Evolutionary conservation across 2,797 vertebrate genomes (phyloP), one percentile per base, ranked within the genome.

Genomic region (Pelodytes ibericus): DNA sequence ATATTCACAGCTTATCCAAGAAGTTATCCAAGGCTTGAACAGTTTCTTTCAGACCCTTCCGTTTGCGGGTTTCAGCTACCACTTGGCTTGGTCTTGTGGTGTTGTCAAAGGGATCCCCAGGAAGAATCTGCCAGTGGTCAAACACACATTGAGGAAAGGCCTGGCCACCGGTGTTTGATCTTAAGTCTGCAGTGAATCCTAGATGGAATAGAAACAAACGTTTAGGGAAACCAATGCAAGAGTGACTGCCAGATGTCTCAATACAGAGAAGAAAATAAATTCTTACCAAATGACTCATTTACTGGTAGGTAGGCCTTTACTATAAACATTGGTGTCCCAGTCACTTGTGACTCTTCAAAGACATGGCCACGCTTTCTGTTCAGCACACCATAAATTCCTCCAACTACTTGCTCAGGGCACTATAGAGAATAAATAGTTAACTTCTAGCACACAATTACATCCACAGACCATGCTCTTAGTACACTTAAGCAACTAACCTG

Each of bases 61-160:
- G 18, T 62, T 89, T 87, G 20, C 39, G 24, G 31, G 71, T 90
- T 56, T 88, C 85, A 0, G 81, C 81, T 22, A 89, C 80, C 20
- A 80, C 74, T 77, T 88, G 85, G 58, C 57, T 36, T 6, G 82
- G 87, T 31, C n/a, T 62, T 70, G 83, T 84, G 80, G 79, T 86
- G 18, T 36, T 71, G 0, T 88, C 80, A 0, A 74, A 84, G 29
- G 83, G 76, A 70, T 88, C 85, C 29, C 87, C 83, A 24, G 84
- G 82, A 15, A 90, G 81, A 81, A 91, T 82, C 80, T 90, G 81
- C 83, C 86, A 87, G 20, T 83, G 85, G 75, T 89, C 83, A 63
- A 88, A 91, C 64, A 86, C 63, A 0, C 80, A 77, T 53, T 86
- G 86, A 26, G 86, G 86, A 64, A 90, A 90, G 71, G 84, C 86